Evolutionary conservation across 2,888 invertebrate species (phyloP), one percentile per base, ranked within the genome.

Genomic region (Smittia sp.): DNA sequence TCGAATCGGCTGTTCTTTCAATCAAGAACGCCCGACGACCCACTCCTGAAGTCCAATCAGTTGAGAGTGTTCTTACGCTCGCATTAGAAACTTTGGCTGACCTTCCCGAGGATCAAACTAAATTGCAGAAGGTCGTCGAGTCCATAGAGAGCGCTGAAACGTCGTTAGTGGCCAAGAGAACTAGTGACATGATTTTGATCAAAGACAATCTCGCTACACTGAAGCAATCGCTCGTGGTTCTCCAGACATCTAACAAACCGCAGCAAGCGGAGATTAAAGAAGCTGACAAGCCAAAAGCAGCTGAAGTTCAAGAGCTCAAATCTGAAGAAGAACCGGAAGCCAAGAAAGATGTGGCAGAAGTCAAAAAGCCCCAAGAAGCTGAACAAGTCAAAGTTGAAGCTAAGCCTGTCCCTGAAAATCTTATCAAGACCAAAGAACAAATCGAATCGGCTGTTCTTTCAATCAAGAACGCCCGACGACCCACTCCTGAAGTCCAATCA

Each of bases 271-370:
- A 75, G 22, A 54, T 73, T 20, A 63, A 69, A n/a, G 67, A 75
- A 39, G n/a, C n/a, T 4, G n/a, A 15, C 18, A 18, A 13, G 4
- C 52, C 6, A n/a, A n/a, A n/a, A 65, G 4, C 1, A n/a, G n/a
- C n/a, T n/a, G n/a, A n/a, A 27, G 18, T 20, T 4, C 32, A 32
- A 32, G n/a, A n/a, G n/a, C 9, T 6, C 1, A 6, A 2, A 0
- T 25, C 1, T 81, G 84, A 76, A 84, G 83, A 76, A 81, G 84
- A 11, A 6, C 22, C 9, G 7, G 27, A 68, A 68, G 46, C 1
- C 0, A 32, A 32, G 32, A 4, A 1, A 46, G 38, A 6, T 32
- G 32, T 32, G 3, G 18, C 0, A 78, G 79, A 81, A 52, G n/a
- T n/a, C n/a, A n/a, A n/a, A n/a, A n/a, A n/a, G n/a, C n/a, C n/a